These are phyloP conservation scores for Parotocinclus haroldoi DNA, from an alignment of 2,797 vertebrate genomes.

Conservation along the genomic window DNA sequence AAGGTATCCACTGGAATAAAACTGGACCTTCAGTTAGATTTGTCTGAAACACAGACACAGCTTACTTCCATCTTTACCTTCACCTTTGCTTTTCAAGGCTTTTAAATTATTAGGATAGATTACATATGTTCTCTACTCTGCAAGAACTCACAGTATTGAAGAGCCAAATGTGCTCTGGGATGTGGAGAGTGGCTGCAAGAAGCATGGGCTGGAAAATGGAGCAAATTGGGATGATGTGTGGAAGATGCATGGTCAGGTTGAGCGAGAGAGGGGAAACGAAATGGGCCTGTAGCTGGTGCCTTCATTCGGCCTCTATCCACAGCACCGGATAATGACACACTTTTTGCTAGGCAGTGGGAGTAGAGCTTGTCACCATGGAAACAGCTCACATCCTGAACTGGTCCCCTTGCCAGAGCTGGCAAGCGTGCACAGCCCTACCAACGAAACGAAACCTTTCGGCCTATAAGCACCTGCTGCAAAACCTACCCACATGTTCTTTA, in stretches of 20 bases:
- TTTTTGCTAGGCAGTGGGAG: constrained; percentile 70
- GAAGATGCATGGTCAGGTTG: constrained; percentile 38
- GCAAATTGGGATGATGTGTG: constrained; percentile 58
- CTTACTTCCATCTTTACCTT: constrained; percentile 50
- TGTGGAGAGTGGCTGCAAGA: neutral
- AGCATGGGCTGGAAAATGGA: constrained; percentile 50
- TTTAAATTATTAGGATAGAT: constrained; percentile 49
- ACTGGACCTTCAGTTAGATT: constrained; percentile 40
- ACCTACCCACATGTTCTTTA: constrained; percentile 36
- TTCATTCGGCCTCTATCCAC: constrained; percentile 62
- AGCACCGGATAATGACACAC: constrained; percentile 79
- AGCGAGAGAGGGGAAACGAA: constrained; percentile 39
- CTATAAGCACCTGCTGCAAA: constrained; percentile 54
- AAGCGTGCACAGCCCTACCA: constrained; percentile 62
- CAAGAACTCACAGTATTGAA: constrained; percentile 23
- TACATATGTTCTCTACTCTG: constrained; percentile 57
- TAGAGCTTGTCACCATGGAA: constrained; percentile 76
- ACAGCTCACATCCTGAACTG: constrained; percentile 76
- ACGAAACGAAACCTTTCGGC: constrained; percentile 48
- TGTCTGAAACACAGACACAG: constrained; percentile 12
- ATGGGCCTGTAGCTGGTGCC: constrained; percentile 47
- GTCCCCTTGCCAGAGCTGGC: constrained; percentile 57
- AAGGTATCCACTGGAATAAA: constrained; percentile 22
- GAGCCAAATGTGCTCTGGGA: neutral
- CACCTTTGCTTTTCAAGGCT: constrained; percentile 56